Percentiles rank a stretch among this genome's conserved stretches.
These are phyloP conservation scores for Discoglossus pictus DNA, from an alignment of 2,797 vertebrate species.

Conservation along the genomic window DNA sequence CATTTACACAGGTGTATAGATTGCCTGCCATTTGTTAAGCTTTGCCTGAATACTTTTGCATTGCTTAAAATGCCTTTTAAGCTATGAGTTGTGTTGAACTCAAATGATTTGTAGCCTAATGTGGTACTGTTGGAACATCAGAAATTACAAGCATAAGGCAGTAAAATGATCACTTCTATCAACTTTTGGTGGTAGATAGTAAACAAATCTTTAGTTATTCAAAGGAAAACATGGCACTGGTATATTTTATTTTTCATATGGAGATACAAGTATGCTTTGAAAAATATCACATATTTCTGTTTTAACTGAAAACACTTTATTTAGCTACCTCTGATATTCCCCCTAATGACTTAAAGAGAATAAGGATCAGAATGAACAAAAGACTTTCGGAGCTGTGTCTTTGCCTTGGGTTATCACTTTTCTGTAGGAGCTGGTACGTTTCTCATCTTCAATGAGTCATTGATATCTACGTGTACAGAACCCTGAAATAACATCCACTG, in stretches of 20 bases:
- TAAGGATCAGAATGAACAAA: constrained; percentile 52
- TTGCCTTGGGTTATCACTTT: constrained; percentile 51
- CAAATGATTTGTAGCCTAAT: too few species aligned
- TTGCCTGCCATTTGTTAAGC: not conserved
- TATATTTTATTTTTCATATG: not conserved
- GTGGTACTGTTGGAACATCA: too few species aligned
- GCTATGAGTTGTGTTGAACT: too few species aligned
- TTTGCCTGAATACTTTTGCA: too few species aligned
- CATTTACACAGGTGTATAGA: not conserved
- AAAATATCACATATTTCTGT: constrained; percentile 2
- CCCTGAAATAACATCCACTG: constrained; percentile 11
- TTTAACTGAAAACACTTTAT: constrained; percentile 55
- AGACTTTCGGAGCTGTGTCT: constrained; percentile 43
- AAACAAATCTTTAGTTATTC: not conserved
- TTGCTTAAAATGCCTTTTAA: too few species aligned
- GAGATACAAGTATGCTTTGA: constrained; percentile 9
- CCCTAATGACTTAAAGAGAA: constrained; percentile 58
- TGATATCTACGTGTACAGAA: constrained; percentile 46
- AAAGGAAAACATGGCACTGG: not conserved
- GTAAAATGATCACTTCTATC: too few species aligned
- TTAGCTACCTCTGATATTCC: constrained; percentile 58
- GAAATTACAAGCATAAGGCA: too few species aligned
- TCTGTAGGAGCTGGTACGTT: constrained; percentile 34
- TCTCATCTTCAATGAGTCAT: constrained; percentile 47
- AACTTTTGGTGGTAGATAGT: too few species aligned